These are phyloP conservation scores for Caenorhabditis tropicalis DNA, from an alignment of 1,140 invertebrate genomes.

Conservation along the genomic window DNA sequence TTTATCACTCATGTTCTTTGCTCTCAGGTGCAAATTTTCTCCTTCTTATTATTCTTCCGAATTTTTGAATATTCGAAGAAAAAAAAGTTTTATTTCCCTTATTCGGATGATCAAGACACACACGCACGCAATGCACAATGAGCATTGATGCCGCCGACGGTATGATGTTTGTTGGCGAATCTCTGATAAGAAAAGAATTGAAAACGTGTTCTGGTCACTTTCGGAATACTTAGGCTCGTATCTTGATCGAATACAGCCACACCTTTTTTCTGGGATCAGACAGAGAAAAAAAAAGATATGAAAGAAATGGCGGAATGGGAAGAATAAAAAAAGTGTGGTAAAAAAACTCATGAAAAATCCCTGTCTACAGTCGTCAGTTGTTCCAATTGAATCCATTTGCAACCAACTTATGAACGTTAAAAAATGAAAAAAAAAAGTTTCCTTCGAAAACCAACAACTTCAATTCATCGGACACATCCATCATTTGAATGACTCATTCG, in stretches of 20 bases:
- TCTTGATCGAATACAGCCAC: constrained; percentile 1
- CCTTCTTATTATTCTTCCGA: not conserved
- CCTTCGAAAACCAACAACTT: too few species aligned
- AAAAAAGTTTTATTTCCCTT: too few species aligned
- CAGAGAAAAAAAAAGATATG: not conserved
- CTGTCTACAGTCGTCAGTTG: too few species aligned
- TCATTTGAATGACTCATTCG: too few species aligned
- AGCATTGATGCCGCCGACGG: not conserved
- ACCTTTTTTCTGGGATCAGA: not conserved
- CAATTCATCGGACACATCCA: too few species aligned
- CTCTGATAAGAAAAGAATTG: not conserved
- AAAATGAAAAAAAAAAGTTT: too few species aligned
- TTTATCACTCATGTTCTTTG: constrained; percentile 14
- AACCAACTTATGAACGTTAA: too few species aligned
- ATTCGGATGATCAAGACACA: not conserved
- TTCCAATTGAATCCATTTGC: too few species aligned
- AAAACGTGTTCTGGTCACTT: constrained; percentile 30
- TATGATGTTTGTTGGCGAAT: not conserved
- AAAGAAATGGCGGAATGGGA: not conserved
- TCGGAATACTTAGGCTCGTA: not conserved
- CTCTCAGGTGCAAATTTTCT: constrained; percentile 11
- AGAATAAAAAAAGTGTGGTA: not conserved
- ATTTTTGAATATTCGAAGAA: too few species aligned
- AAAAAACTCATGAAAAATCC: too few species aligned
- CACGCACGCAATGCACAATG: not conserved